phyloP scores from a whole-genome alignment of 2,113 vertebrate species.

The Cottus gobio region DNA sequence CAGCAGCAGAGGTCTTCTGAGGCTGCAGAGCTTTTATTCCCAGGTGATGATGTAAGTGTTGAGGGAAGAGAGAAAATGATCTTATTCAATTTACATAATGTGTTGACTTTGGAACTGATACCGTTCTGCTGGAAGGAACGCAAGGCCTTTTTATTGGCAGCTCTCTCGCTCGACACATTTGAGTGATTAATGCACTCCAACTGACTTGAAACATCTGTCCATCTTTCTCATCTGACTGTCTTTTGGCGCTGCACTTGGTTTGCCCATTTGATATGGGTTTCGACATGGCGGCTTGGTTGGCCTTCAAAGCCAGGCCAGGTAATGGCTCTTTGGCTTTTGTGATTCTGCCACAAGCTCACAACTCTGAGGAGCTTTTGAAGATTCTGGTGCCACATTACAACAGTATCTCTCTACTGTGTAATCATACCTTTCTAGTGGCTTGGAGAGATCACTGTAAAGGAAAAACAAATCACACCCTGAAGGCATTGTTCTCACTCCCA shows the following conservation, averaged over 20 bases:
- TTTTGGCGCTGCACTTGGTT: constrained; percentile 35
- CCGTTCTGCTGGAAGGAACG: constrained; percentile 61
- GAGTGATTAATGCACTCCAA: constrained; percentile 73
- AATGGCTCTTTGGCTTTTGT: constrained; percentile 44
- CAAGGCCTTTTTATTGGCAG: constrained; percentile 68
- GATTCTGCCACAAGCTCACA: constrained; percentile 32
- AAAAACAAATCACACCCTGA: constrained; percentile 33
- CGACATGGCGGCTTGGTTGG: constrained; percentile 8
- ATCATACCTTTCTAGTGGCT: constrained; percentile 43
- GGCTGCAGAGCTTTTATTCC: constrained; percentile 57
- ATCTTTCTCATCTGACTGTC: constrained; percentile 59
- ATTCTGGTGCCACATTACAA: constrained; percentile 47
- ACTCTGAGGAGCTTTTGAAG: constrained; percentile 44
- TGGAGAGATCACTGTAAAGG: constrained; percentile 23
- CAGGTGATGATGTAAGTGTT: constrained; percentile 77
- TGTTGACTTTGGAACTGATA: constrained; percentile 79
- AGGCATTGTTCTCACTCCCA: constrained; percentile 1
- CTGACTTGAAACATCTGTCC: constrained; percentile 74
- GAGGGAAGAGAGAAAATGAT: constrained; percentile 72
- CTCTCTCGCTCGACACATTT: constrained; percentile 70
- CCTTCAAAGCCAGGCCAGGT: constrained; percentile 57
- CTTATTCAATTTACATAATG: constrained; percentile 79
- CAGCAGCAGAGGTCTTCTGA: constrained; percentile 37
- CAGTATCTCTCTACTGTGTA: constrained; percentile 45
- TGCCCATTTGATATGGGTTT: constrained; percentile 13